Evolutionary conservation across 2,888 invertebrate species (phyloP).

Genomic region (Hirtodrosophila confusa): DNA sequence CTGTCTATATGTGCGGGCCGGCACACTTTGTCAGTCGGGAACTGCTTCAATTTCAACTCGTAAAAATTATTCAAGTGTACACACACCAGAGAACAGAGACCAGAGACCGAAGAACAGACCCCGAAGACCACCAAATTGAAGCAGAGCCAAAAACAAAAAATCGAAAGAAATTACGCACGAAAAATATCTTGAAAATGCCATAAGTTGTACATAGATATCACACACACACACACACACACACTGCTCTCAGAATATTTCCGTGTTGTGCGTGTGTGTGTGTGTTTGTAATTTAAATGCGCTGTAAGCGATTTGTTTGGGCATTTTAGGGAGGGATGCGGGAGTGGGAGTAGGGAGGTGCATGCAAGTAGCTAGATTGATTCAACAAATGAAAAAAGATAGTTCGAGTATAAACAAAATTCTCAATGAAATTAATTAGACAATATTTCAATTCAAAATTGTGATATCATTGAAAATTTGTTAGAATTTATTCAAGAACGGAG

Average conservation of each 20-base stretch:
- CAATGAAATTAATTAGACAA: constrained; percentile 15
- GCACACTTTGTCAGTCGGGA: constrained; percentile 51
- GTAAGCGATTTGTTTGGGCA: constrained; percentile 51
- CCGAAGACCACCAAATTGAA: constrained; percentile 13
- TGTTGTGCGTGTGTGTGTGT: constrained; percentile 31
- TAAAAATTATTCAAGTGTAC: constrained; percentile 76
- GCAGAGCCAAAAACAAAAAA: constrained; percentile 40
- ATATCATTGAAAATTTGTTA: too few relatives aligned
- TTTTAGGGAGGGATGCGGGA: constrained; percentile 11
- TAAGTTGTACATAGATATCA: constrained; percentile 65
- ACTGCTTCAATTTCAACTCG: constrained; percentile 65
- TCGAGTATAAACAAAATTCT: constrained; percentile 22
- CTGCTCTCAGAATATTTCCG: constrained; percentile 58
- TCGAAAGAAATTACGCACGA: constrained; percentile 78
- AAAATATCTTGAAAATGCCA: constrained; percentile 79
- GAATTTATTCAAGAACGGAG: too few relatives aligned
- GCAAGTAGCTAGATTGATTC: constrained; percentile 22
- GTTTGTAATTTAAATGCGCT: constrained; percentile 39
- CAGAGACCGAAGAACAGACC: neutral
- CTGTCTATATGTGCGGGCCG: constrained; percentile 11
- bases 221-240: constrained; percentile 29
- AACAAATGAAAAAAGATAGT: constrained; percentile 34
- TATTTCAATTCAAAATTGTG: too few relatives aligned
- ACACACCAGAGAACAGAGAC: constrained; percentile 21
- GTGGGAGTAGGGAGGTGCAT: constrained; percentile 1